Percentiles rank a stretch among this genome's conserved stretches.
phyloP scores from a whole-genome alignment of 2,888 invertebrate species.

The Sipha maydis region DNA sequence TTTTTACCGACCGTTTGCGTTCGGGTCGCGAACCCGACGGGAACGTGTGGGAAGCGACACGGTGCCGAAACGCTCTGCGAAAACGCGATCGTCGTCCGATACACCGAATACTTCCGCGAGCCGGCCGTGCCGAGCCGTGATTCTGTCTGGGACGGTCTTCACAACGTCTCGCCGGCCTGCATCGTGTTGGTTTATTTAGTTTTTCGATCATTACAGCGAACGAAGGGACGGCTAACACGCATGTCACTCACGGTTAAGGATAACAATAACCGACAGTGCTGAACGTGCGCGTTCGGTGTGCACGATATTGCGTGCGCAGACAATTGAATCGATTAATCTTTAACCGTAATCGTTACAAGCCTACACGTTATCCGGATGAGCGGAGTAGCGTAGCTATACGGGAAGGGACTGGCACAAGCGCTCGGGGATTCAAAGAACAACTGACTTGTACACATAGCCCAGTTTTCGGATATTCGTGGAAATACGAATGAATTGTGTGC shows the following conservation, averaged over 20 bases:
- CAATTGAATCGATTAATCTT: background rate
- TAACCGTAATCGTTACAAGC: background rate
- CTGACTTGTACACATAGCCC: background rate
- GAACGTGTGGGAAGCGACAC: too few relatives aligned
- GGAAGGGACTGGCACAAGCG: background rate
- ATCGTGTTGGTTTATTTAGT: too few relatives aligned
- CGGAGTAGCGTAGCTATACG: background rate
- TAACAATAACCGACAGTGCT: background rate
- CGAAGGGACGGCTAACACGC: background rate
- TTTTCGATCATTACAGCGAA: background rate
- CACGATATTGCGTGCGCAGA: background rate
- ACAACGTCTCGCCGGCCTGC: too few relatives aligned
- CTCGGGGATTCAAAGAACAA: background rate
- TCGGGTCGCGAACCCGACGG: too few relatives aligned
- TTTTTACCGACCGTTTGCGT: too few relatives aligned
- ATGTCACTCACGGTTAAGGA: background rate
- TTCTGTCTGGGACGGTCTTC: too few relatives aligned
- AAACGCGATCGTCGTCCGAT: too few relatives aligned
- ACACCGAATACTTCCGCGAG: accelerated
- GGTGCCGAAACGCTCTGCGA: too few relatives aligned
- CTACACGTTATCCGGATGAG: background rate
- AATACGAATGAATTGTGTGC: too few relatives aligned
- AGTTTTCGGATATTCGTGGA: background rate
- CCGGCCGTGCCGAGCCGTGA: too few relatives aligned
- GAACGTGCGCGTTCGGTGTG: too few relatives aligned